Evolutionary conservation across 2,888 invertebrate species (phyloP).

Genomic region (Bombylius discolor): DNA sequence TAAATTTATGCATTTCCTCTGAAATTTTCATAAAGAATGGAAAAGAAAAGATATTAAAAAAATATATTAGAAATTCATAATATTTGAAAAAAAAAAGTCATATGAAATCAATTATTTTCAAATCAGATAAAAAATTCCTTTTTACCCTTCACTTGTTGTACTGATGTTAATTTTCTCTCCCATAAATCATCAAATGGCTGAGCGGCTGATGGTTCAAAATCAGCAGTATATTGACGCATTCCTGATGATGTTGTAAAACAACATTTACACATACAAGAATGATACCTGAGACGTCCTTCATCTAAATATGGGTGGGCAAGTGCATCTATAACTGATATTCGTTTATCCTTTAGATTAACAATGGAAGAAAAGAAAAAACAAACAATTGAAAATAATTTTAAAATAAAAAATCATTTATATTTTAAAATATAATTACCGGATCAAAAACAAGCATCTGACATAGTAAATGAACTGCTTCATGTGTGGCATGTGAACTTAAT

Average conservation of each 20-base stretch:
- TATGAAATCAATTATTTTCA: background rate
- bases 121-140: background rate
- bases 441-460: conserved; percentile 97
- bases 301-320: conserved; percentile 94
- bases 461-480: conserved; percentile 94
- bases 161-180: conserved; percentile 88
- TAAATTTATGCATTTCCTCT: conserved; percentile 99
- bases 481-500: conserved; percentile 84
- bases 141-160: conserved; percentile 89
- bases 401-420: background rate
- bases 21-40: conserved; percentile 35
- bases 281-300: conserved; percentile 95
- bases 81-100: background rate
- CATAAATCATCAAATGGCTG: conserved; percentile 90
- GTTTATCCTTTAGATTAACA: conserved; percentile 55
- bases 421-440: conserved; percentile 54
- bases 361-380: background rate
- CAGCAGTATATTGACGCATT: conserved; percentile 80
- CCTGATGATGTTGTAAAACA: conserved; percentile 71
- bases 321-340: conserved; percentile 90
- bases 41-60: conserved; percentile 1
- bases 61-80: no score
- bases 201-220: conserved; percentile 84
- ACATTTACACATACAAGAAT: conserved; percentile 99
- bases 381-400: background rate